phyloP scores from a whole-genome alignment of 2,113 vertebrate genomes.

The Syrrhaptes paradoxus region DNA sequence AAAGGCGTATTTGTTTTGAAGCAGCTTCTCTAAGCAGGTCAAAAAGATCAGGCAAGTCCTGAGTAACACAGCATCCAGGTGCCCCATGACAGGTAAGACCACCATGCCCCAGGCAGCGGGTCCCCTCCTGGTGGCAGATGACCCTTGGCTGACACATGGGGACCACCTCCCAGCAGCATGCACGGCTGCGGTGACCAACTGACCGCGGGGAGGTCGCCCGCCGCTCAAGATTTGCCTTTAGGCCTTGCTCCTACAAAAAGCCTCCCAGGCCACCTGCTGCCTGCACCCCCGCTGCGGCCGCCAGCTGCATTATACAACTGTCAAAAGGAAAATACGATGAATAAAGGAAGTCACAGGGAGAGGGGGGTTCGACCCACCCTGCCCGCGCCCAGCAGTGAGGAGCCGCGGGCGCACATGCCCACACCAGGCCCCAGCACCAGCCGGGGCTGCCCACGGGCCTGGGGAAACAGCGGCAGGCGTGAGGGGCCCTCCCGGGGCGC shows the following conservation, averaged over 20 bases:
- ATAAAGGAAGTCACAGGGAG: fast-evolving
- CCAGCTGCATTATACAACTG: fast-evolving
- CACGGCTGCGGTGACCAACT: fast-evolving
- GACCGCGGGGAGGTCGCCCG: neutral
- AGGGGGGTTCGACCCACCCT: too few relatives aligned
- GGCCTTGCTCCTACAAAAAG: fast-evolving
- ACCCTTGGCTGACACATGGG: fast-evolving
- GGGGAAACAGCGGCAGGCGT: neutral
- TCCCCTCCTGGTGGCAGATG: fast-evolving
- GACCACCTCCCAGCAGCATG: neutral
- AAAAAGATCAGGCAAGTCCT: neutral
- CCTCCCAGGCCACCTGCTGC: neutral
- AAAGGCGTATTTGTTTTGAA: fast-evolving
- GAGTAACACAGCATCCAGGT: fast-evolving
- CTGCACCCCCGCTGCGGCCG: fast-evolving
- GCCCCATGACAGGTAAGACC: fast-evolving
- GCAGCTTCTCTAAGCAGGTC: fast-evolving
- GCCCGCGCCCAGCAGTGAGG: neutral
- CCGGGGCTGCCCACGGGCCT: fast-evolving
- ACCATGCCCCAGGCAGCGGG: fast-evolving
- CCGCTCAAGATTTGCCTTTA: neutral
- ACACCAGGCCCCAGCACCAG: fast-evolving
- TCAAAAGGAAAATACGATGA: fast-evolving
- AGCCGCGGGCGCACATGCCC: fast-evolving
- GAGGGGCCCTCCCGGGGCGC: too few relatives aligned